Evolutionary conservation across 2,113 vertebrate genomes (phyloP).

Genomic region (Puffinus mauretanicus): DNA sequence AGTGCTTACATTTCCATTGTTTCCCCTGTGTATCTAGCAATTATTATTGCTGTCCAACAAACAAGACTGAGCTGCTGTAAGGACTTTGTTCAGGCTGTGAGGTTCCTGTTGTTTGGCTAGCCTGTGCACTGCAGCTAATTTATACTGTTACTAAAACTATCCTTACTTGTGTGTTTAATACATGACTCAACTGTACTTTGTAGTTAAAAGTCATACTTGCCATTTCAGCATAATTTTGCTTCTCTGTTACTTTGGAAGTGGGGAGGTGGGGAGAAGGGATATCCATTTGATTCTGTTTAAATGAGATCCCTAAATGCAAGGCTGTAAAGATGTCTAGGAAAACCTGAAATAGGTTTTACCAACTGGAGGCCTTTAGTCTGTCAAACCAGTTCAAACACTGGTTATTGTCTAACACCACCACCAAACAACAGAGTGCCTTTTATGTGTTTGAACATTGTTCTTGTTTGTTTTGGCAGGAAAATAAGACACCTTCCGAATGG

Average conservation of each 20-base stretch:
- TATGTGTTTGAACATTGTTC: background rate
- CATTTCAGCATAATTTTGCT: background rate
- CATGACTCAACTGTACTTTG: background rate
- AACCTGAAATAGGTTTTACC: background rate
- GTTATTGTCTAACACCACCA: background rate
- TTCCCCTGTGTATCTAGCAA: background rate
- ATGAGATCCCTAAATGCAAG: background rate
- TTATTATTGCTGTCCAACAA: background rate
- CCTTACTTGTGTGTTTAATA: background rate
- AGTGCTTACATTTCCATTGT: background rate
- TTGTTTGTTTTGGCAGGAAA: slow-evolving; percentile 71
- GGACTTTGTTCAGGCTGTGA: background rate
- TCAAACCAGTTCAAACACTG: background rate
- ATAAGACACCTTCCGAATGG: slow-evolving; percentile 68
- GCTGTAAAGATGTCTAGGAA: background rate
- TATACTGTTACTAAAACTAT: background rate
- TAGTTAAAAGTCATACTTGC: background rate
- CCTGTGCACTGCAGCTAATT: background rate
- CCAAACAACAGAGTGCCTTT: background rate
- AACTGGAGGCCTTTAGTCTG: background rate
- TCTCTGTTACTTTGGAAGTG: background rate
- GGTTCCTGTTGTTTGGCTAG: background rate
- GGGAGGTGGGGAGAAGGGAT: background rate
- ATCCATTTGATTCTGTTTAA: background rate
- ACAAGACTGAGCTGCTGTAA: background rate